Conservation (phyloP, 1,140 invertebrate species). For the Metaphire vulgaris region DNA sequence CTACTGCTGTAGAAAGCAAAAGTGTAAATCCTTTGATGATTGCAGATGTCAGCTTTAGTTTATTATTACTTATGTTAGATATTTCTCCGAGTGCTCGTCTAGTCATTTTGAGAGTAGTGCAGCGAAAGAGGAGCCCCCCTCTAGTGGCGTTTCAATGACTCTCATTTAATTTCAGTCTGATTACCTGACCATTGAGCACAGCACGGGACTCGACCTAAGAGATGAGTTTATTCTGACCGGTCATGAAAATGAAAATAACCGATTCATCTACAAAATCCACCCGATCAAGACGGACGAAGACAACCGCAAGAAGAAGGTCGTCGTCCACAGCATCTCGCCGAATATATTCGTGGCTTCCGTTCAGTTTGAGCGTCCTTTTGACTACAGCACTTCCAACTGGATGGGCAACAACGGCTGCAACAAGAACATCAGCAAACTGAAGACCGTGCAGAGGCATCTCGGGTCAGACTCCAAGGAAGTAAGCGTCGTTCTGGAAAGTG, state of each 20-base stretch:
- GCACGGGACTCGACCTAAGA: conserved; percentile 25
- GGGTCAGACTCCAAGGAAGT: conserved; percentile 14
- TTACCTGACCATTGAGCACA: conserved; percentile 28
- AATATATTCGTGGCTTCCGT: conserved; percentile 24
- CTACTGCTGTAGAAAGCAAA: too few species aligned
- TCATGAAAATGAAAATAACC: background rate
- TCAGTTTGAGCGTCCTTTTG: conserved; percentile 22
- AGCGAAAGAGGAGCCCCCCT: too few species aligned
- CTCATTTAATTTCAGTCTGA: conserved; percentile 20
- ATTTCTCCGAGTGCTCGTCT: too few species aligned
- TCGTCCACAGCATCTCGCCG: conserved; percentile 21
- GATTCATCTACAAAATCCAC: conserved; percentile 2
- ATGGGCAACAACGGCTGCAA: conserved; percentile 27
- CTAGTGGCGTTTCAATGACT: too few species aligned
- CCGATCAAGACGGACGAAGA: background rate
- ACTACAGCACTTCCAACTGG: conserved; percentile 30
- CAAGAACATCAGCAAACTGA: conserved; percentile 25
- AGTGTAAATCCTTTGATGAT: too few species aligned
- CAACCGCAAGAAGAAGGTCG: conserved; percentile 22
- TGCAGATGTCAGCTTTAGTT: too few species aligned
- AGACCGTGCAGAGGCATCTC: conserved; percentile 24
- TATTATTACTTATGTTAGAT: too few species aligned
- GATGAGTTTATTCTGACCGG: conserved; percentile 28
- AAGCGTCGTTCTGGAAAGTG: background rate
- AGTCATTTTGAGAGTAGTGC: too few species aligned